These are phyloP conservation scores for Antheraea pernyi DNA, from an alignment of 1,140 invertebrate genomes.

Conservation along the genomic window DNA sequence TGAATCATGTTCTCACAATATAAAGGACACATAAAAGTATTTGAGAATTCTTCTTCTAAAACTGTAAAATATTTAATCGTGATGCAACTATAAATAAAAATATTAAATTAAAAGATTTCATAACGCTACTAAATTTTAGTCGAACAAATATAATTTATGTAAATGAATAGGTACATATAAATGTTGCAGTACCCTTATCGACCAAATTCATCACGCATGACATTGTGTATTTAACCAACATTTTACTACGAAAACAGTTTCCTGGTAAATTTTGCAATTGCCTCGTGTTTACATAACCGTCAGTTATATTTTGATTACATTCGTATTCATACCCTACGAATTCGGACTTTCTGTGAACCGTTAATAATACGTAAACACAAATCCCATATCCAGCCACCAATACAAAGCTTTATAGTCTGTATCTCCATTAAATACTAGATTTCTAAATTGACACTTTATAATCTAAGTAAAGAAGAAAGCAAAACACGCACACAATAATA, in stretches of 20 bases:
- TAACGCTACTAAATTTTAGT: neutral
- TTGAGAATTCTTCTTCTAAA: too few relatives aligned
- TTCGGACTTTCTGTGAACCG: neutral
- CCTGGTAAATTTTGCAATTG: neutral
- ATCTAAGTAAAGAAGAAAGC: constrained; percentile 65
- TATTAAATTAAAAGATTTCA: too few relatives aligned
- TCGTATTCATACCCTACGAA: neutral
- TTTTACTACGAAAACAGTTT: neutral
- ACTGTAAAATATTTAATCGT: too few relatives aligned
- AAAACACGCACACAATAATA: constrained; percentile 53
- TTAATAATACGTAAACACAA: neutral
- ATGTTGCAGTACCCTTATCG: neutral
- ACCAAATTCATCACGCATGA: neutral
- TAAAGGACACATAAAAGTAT: neutral
- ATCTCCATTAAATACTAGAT: constrained; percentile 41
- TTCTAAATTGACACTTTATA: constrained; percentile 27
- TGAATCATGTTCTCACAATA: neutral
- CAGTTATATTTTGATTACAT: neutral
- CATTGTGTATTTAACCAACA: neutral
- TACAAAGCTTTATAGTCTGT: constrained; percentile 40
- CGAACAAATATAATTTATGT: neutral
- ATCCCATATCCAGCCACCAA: constrained; percentile 24
- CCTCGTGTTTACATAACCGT: neutral
- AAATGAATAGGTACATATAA: neutral
- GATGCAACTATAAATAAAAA: neutral